Base-by-base conservation (phyloP, 2,797 vertebrate genomes). In the Emydoidea blandingii region DNA sequence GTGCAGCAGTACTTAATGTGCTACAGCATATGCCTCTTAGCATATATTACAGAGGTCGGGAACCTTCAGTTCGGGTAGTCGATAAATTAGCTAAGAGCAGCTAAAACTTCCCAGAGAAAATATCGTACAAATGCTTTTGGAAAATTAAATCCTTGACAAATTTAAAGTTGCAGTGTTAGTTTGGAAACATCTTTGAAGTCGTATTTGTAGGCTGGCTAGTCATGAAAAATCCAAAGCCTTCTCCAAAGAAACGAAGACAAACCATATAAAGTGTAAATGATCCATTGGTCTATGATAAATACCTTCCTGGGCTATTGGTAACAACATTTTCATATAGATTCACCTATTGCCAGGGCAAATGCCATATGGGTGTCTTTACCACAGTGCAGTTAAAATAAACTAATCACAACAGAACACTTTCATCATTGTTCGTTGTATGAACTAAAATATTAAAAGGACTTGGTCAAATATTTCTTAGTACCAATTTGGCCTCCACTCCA, bases 1-100 rank as follows among this genome's bases (percentile, higher is more conserved):
- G 31, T 34, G 37, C 34, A 72, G 88, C 83, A 68, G 89, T 83
- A 95, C 86, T 96, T 94, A 96, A 95, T 97, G 93, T 90, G 92
- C 95, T 92, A 80, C 86, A 53, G 87, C 91, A n/a, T 8, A 50
- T 91, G 91, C 78, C 86, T 97, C 94, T 95, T 90, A 95, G 92
- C 79, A 90, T 44, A 89, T 6, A 0, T 89, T 96, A 49, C 59
- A 87, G 53, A 93, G 91, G 15, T 79, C 86, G 94, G 94, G 90
- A 94, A 96, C 95, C 92, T 91, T 91, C 85, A 81, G 44, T 0
- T 83, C 79, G 82, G 87, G 37, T 54, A 74, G 47, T 57, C 79
- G 12, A 59, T 81, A 81, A 49, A 91, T 8, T 41, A 85, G 65
- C 47, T 74, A 57, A 89, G 93, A 74, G 74, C 12, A 57, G 37